These are phyloP conservation scores for Sprattus sprattus DNA, from an alignment of 2,113 vertebrate genomes.

Conservation along the genomic window DNA sequence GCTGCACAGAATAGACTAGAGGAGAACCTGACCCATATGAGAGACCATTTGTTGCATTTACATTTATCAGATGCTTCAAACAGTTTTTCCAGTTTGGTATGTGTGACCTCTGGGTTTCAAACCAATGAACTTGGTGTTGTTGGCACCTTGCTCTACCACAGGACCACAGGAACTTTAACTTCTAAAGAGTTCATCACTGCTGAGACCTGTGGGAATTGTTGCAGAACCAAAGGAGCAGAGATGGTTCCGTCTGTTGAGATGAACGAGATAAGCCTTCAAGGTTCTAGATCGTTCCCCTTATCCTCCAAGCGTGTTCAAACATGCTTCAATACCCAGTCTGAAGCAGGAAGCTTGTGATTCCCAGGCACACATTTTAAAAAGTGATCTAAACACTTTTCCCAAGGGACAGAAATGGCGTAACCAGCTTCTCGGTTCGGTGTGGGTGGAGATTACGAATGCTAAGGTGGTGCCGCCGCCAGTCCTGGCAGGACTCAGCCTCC, in stretches of 20 bases:
- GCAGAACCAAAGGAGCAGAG: not conserved
- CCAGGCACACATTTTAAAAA: not conserved
- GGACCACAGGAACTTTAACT: not conserved
- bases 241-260: not conserved
- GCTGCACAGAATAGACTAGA: not conserved
- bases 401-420: not conserved
- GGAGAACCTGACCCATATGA: not conserved
- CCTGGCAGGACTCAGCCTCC: not conserved
- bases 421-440: not conserved
- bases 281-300: not conserved
- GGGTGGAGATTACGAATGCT: not conserved
- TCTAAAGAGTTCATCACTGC: not conserved
- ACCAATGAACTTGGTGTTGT: not conserved
- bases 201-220: not conserved
- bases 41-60: not conserved
- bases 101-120: not conserved
- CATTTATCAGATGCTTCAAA: not conserved
- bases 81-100: not conserved
- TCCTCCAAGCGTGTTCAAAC: not conserved
- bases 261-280: not conserved
- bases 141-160: not conserved
- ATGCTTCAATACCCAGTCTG: not conserved
- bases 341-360: not conserved
- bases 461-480: not conserved
- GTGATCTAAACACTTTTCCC: not conserved